These are phyloP conservation scores for Drosophila equinoxialis DNA, from an alignment of 1,140 invertebrate genomes.

Conservation along the genomic window DNA sequence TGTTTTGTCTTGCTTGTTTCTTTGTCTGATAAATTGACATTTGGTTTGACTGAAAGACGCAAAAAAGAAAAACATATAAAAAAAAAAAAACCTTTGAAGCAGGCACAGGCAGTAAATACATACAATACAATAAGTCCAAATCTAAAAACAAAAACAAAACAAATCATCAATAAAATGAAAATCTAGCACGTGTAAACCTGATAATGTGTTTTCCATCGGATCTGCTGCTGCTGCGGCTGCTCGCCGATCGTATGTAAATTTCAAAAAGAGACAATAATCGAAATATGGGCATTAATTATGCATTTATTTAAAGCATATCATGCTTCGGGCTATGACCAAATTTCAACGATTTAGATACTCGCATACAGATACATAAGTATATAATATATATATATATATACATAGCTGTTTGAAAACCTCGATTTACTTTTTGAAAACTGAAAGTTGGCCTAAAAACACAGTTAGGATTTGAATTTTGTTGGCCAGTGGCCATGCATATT, in stretches of 20 bases:
- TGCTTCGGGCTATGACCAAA: conserved; percentile 60
- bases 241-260: conserved; percentile 46
- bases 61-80: neutral
- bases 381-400: neutral
- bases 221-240: conserved; percentile 57
- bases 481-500: conserved; percentile 37
- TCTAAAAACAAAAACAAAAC: neutral
- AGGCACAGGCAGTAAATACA: no score
- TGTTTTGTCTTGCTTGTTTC: neutral
- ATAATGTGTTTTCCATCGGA: conserved; percentile 25
- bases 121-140: neutral
- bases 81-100: conserved; percentile 7
- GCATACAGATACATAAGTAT: neutral
- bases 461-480: conserved; percentile 44
- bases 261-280: conserved; percentile 9
- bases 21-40: conserved; percentile 53
- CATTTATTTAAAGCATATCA: conserved; percentile 67
- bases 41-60: conserved; percentile 31
- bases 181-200: conserved; percentile 45
- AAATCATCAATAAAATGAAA: neutral
- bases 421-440: conserved; percentile 69
- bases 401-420: conserved; percentile 56
- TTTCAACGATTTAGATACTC: conserved; percentile 18
- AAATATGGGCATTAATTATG: conserved; percentile 69
- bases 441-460: conserved; percentile 79